phyloP scores from a whole-genome alignment of 2,888 invertebrate species.

The Caenorhabditis sp. region DNA sequence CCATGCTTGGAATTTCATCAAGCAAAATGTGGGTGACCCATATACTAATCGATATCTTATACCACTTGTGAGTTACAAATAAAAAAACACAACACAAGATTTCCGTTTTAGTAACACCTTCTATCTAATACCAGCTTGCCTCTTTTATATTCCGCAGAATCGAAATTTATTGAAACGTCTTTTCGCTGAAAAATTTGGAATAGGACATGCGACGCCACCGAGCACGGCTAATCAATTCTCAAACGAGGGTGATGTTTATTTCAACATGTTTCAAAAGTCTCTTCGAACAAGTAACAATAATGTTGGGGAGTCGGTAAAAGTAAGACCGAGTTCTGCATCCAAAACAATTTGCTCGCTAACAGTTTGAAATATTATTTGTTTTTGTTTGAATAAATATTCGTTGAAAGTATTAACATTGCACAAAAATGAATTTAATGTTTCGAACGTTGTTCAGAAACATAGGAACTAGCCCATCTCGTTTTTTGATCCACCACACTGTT shows the following conservation, averaged over 20 bases:
- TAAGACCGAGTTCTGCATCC: background rate
- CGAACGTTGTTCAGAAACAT: too few species aligned
- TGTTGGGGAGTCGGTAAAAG: background rate
- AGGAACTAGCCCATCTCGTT: too few species aligned
- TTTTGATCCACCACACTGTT: background rate
- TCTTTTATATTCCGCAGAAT: slow-evolving; percentile 6
- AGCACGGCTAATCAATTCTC: background rate
- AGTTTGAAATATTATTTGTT: too few species aligned
- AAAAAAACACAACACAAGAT: background rate
- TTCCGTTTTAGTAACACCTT: slow-evolving; percentile 4
- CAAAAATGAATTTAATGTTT: too few species aligned
- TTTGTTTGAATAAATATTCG: too few species aligned
- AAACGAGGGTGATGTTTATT: slow-evolving; percentile 8
- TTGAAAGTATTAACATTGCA: too few species aligned
- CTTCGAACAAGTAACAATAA: background rate
- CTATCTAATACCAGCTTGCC: slow-evolving; percentile 5
- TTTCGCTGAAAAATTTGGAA: background rate
- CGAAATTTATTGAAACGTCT: background rate
- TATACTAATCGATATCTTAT: background rate
- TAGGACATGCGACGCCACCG: background rate
- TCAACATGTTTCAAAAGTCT: slow-evolving; percentile 9
- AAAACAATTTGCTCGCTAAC: background rate
- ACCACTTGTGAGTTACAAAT: slow-evolving; percentile 5
- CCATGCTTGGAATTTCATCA: background rate
- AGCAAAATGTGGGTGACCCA: background rate